Evolutionary conservation across 2,113 vertebrate genomes (phyloP), one percentile per base, ranked within the genome.

Genomic region (Saguinus midas): DNA sequence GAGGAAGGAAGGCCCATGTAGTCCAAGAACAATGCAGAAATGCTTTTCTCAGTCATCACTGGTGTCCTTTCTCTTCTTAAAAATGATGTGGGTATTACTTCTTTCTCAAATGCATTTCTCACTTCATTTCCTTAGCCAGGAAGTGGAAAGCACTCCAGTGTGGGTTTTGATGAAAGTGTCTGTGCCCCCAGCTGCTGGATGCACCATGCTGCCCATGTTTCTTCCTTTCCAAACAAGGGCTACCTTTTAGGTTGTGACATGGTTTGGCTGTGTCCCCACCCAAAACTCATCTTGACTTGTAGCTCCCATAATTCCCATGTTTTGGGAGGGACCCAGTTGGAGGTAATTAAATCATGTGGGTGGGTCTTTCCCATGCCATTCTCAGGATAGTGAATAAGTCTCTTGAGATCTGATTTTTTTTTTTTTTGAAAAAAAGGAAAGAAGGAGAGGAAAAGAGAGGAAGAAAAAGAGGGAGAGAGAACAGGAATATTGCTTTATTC

Each of bases 191-290:
- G 16, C 8, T 40, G 4, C n/a, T 76, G 9, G 5, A 45, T 40
- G 29, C 0, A 13, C 14, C 37, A 17, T 0, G 8, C 11, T 21
- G 23, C 11, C 32, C 5, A 2, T 0, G 9, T 66, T 58, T 94
- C 43, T 76, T 58, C 90, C 29, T 76, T 48, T 76, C 68, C 48
- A 16, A 18, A 16, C 45, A 75, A 25, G 35, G 20, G 11, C 40
- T 43, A 75, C n/a, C 83, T 27, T 73, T 81, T 37, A 84, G 45
- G 12, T 64, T 81, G 87, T 80, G 61, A 64, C 29, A 29, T 64
- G 11, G 27, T 29, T 64, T 64, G 61, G 61, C 61, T 64, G 61
- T 13, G 61, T 64, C 61, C 27, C 27, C 27, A 13, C 27, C 61
- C 61, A 64, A 64, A 64, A 64, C 61, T 64, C 61, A 64, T 64